phyloP scores from a whole-genome alignment of 2,113 vertebrate species.

The Oreochromis spilurus region DNA sequence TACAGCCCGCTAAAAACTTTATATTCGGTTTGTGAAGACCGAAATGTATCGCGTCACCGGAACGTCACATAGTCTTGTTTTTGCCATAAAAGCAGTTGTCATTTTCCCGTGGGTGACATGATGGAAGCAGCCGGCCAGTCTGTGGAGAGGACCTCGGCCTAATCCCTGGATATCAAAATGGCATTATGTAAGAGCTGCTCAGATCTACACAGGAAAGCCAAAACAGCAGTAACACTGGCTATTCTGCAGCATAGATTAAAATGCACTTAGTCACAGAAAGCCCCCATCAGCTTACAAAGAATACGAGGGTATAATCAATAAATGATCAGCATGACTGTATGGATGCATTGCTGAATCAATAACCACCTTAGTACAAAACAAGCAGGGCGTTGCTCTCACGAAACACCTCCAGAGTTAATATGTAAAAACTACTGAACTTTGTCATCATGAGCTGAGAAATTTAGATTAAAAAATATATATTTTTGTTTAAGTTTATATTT shows the following conservation, averaged over 20 bases:
- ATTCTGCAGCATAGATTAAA: constrained; percentile 43
- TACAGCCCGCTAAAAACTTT: neutral
- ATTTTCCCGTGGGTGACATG: neutral
- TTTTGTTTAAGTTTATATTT: neutral
- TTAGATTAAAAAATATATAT: fast-evolving
- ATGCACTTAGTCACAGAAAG: constrained; percentile 33
- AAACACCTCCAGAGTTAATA: neutral
- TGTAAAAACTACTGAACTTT: neutral
- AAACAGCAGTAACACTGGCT: constrained; percentile 23
- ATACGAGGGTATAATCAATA: constrained; percentile 33
- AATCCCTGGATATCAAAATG: constrained; percentile 69
- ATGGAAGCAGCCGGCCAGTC: constrained; percentile 18
- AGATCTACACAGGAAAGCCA: constrained; percentile 28
- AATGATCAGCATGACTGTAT: constrained; percentile 8
- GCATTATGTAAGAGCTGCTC: constrained; percentile 58
- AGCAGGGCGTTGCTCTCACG: neutral
- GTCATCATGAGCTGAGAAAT: neutral
- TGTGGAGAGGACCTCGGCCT: constrained; percentile 39
- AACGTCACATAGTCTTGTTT: neutral
- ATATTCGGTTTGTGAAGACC: neutral
- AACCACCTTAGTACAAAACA: neutral
- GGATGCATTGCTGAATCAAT: neutral
- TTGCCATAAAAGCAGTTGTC: constrained; percentile 16
- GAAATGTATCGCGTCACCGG: neutral
- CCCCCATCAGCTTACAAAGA: neutral